Percentiles rank a stretch among this genome's conserved stretches.
phyloP scores from a whole-genome alignment of 37 sponge, comb jelly and placozoan species.

The Theonella swinhoei region DNA sequence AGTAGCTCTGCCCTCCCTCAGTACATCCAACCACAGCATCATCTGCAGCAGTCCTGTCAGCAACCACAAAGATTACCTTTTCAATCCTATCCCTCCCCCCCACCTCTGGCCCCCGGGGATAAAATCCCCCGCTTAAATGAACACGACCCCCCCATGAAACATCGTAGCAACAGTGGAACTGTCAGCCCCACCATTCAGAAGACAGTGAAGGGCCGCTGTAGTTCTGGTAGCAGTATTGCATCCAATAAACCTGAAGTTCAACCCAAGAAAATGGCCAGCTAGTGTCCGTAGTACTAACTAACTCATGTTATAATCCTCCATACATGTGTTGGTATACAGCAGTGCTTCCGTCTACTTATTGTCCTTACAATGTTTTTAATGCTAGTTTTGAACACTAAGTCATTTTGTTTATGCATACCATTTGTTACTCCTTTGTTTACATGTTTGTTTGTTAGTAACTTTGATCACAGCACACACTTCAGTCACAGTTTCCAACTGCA shows the following conservation, averaged over 20 bases:
- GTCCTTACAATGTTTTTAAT: no score
- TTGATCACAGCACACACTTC: no score
- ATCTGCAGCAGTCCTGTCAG: not conserved
- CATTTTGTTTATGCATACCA: no score
- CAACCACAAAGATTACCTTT: not conserved
- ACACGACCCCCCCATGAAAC: constrained; percentile 52
- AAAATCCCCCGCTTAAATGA: constrained; percentile 64
- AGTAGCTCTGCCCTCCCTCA: not conserved
- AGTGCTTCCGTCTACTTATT: no score
- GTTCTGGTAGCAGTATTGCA: not conserved
- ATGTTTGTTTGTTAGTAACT: no score
- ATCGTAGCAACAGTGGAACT: constrained; percentile 24
- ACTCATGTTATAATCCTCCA: no score
- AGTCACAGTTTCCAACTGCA: no score
- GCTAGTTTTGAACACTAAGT: no score
- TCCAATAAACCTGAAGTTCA: not conserved
- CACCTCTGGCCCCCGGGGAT: constrained; percentile 43
- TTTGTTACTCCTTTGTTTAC: no score
- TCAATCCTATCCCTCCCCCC: constrained; percentile 18
- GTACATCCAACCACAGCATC: not conserved
- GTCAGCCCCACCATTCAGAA: constrained; percentile 65
- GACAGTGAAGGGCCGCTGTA: constrained; percentile 8
- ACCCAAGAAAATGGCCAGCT: no score
- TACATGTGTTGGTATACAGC: no score
- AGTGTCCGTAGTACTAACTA: no score